These are phyloP conservation scores for Pemphredon lugubris DNA, from an alignment of 2,888 invertebrate species.

Conservation along the genomic window DNA sequence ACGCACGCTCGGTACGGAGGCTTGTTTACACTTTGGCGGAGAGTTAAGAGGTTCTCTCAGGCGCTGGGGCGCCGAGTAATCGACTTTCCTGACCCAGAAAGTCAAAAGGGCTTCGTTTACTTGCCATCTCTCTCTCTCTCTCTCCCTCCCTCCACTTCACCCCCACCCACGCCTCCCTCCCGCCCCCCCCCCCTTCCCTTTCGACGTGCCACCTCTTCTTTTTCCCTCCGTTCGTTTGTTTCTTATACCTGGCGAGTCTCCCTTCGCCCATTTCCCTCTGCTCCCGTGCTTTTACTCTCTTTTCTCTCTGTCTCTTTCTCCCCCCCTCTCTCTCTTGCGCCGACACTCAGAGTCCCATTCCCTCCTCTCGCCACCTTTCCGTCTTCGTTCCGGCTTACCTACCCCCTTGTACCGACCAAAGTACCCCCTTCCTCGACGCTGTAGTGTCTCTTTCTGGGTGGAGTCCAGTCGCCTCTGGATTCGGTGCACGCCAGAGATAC, in stretches of 20 bases:
- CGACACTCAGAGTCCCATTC: slow-evolving; percentile 18
- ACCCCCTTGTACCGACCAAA: slow-evolving; percentile 18
- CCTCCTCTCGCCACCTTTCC: slow-evolving; percentile 24
- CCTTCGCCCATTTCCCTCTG: slow-evolving; percentile 13
- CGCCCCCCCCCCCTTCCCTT: slow-evolving; percentile 3
- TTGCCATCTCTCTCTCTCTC: slow-evolving; percentile 46
- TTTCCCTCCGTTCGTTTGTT: slow-evolving; percentile 17
- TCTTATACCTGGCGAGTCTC: slow-evolving; percentile 39
- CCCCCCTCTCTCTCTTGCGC: slow-evolving; percentile 10
- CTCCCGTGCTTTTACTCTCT: background rate
- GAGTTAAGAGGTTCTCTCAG: slow-evolving; percentile 67
- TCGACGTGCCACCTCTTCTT: too few relatives aligned
- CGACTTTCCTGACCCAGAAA: slow-evolving; percentile 70
- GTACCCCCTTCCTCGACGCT: slow-evolving; percentile 9
- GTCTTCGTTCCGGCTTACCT: slow-evolving; percentile 18
- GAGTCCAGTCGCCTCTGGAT: slow-evolving; percentile 48
- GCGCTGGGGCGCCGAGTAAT: slow-evolving; percentile 63
- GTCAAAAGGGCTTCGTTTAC: slow-evolving; percentile 64
- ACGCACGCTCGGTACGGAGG: slow-evolving; percentile 40
- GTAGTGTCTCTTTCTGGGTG: slow-evolving; percentile 34
- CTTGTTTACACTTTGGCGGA: slow-evolving; percentile 69
- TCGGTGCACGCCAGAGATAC: slow-evolving; percentile 37
- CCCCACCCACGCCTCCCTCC: slow-evolving; percentile 39
- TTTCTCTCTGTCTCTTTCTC: slow-evolving; percentile 19
- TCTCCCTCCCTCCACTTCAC: slow-evolving; percentile 8